Evolutionary conservation across 2,888 invertebrate genomes (phyloP).

Genomic region (Perizoma flavofasciatum): DNA sequence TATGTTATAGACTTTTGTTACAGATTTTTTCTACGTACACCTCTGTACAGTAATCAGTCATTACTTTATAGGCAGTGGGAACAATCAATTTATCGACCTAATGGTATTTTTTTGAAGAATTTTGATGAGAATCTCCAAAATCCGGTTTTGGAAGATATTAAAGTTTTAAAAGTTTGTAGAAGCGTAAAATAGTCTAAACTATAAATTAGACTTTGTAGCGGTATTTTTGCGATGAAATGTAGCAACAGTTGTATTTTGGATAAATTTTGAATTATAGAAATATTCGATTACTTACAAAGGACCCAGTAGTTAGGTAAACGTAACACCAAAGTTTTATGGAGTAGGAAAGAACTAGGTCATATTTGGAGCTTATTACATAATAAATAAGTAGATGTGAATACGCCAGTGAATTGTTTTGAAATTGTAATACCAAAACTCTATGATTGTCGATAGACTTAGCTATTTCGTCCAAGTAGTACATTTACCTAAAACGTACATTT

Average conservation of each 20-base stretch:
- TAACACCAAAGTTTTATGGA: conserved; percentile 76
- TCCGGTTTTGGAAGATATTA: conserved; percentile 48
- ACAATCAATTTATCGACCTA: conserved; percentile 70
- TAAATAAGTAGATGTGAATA: conserved; percentile 49
- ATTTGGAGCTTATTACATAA: conserved; percentile 71
- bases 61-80: conserved; percentile 62
- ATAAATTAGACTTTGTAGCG: conserved; percentile 67
- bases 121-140: conserved; percentile 51
- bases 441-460: conserved; percentile 64
- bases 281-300: conserved; percentile 56
- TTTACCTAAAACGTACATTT: conserved; percentile 33
- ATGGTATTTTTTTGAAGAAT: conserved; percentile 67
- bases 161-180: conserved; percentile 47
- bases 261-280: conserved; percentile 66
- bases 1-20: conserved; percentile 56
- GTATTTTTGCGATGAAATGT: conserved; percentile 75
- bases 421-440: conserved; percentile 46
- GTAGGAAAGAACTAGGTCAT: conserved; percentile 45
- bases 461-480: conserved; percentile 65
- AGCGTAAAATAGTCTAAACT: conserved; percentile 61
- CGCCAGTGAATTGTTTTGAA: conserved; percentile 37
- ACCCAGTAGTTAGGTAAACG: conserved; percentile 75
- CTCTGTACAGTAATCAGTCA: conserved; percentile 36
- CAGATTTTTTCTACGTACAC: conserved; percentile 33
- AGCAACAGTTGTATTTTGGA: conserved; percentile 80